A percentile compares a stretch with the other conserved stretches of the same genome.
phyloP scores from a whole-genome alignment of 2,888 invertebrate genomes.

The Urechis unicinctus region DNA sequence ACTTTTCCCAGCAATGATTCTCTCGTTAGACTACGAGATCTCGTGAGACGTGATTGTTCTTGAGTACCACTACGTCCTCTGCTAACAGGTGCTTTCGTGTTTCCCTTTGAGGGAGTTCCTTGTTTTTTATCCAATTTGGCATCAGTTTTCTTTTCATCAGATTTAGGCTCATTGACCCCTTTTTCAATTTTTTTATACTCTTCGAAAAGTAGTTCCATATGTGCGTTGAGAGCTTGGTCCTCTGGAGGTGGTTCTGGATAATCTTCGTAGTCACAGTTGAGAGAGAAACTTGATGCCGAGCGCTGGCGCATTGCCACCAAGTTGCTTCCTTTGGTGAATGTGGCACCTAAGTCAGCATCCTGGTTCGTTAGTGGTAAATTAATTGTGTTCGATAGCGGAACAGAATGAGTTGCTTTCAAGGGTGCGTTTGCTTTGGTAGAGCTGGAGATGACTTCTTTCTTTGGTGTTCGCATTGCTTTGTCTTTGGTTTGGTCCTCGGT shows the following conservation, averaged over 20 bases:
- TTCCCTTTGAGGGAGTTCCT: background rate
- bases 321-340: too few relatives aligned
- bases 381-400: too few relatives aligned
- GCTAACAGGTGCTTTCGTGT: too few relatives aligned
- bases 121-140: background rate
- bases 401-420: background rate
- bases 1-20: background rate
- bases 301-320: background rate
- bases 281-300: background rate
- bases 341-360: background rate
- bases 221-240: constrained; percentile 37
- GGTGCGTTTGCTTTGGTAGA: background rate
- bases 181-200: constrained; percentile 26
- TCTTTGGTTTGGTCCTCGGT: background rate
- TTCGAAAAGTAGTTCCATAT: constrained; percentile 44
- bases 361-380: background rate
- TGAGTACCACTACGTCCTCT: background rate
- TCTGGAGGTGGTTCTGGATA: constrained; percentile 35
- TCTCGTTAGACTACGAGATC: background rate
- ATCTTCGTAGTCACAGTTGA: constrained; percentile 7
- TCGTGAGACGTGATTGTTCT: too few relatives aligned
- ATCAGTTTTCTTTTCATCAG: background rate
- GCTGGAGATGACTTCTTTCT: background rate
- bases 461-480: background rate
- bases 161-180: background rate